Evolutionary conservation across 2,797 vertebrate species (phyloP).

Genomic region (Chelonia mydas): DNA sequence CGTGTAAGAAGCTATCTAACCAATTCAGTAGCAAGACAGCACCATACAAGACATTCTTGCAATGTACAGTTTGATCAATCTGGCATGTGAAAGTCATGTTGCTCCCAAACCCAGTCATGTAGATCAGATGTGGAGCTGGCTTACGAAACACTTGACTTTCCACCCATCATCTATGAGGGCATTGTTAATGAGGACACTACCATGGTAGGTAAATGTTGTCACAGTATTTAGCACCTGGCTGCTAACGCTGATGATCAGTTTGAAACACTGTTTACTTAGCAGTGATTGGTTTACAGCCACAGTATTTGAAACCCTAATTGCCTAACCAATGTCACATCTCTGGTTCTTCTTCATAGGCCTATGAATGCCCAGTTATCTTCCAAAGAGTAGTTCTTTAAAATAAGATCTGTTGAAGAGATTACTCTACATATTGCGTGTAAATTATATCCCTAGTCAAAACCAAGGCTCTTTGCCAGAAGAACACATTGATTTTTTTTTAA

Average conservation of each 20-base stretch:
- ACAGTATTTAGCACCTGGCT: not conserved
- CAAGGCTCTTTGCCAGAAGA: not conserved
- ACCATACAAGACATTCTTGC: not conserved
- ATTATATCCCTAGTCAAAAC: not conserved
- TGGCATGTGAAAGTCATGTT: not conserved
- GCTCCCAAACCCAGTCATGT: not conserved
- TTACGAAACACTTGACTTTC: not conserved
- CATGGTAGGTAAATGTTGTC: not conserved
- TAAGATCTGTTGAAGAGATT: not conserved
- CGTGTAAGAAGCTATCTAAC: not conserved
- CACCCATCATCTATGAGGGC: not conserved
- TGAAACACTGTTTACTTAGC: not conserved
- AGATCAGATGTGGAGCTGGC: not conserved
- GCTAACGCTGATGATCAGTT: not conserved
- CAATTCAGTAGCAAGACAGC: not conserved
- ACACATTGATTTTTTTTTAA: not conserved
- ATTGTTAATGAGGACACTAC: not conserved
- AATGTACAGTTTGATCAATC: not conserved
- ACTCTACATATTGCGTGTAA: not conserved
- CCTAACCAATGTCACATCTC: not conserved
- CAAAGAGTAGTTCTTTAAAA: not conserved
- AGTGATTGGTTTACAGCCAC: not conserved
- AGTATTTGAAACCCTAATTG: fast-evolving
- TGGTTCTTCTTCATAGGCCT: not conserved
- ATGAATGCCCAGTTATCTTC: not conserved